These are phyloP conservation scores for Sebastes matsubarae DNA, from an alignment of 2,797 vertebrate genomes.

Conservation along the genomic window DNA sequence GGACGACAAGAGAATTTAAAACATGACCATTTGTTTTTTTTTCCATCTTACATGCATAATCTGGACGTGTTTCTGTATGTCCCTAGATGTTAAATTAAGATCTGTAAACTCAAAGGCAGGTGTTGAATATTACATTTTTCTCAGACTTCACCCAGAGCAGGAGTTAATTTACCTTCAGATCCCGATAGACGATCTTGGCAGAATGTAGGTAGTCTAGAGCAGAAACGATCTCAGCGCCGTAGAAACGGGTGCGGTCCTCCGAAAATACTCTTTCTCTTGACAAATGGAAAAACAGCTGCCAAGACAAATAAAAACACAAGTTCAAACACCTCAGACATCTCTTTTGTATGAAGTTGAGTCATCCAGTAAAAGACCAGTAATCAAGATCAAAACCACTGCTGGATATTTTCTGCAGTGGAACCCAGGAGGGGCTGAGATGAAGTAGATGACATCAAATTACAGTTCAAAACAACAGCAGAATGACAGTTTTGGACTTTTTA, in stretches of 20 bases:
- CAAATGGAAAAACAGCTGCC: conserved; percentile 99
- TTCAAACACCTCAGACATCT: not conserved
- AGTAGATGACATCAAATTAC: not conserved
- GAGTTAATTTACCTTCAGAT: conserved; percentile 90
- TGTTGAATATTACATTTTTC: not conserved
- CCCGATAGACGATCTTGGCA: conserved; percentile 96
- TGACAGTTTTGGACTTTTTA: not conserved
- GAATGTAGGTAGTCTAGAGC: conserved; percentile 97
- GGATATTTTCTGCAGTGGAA: not conserved
- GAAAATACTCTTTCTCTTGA: conserved; percentile 98
- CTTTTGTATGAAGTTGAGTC: too few species aligned
- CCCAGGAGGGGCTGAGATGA: not conserved
- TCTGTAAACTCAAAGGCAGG: not conserved
- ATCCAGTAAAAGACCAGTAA: not conserved
- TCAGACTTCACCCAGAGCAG: not conserved
- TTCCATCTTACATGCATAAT: not conserved
- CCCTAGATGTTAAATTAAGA: not conserved
- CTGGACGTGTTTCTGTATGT: not conserved
- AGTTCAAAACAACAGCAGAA: too few species aligned
- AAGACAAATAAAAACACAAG: rapidly evolving
- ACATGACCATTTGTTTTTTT: not conserved
- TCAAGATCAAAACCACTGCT: not conserved
- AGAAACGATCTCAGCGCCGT: conserved; percentile 96
- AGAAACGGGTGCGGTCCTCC: conserved; percentile 98
- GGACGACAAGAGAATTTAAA: not conserved